These are phyloP conservation scores for Hystrix cristata DNA, from an alignment of 2,113 vertebrate species.

Conservation along the genomic window DNA sequence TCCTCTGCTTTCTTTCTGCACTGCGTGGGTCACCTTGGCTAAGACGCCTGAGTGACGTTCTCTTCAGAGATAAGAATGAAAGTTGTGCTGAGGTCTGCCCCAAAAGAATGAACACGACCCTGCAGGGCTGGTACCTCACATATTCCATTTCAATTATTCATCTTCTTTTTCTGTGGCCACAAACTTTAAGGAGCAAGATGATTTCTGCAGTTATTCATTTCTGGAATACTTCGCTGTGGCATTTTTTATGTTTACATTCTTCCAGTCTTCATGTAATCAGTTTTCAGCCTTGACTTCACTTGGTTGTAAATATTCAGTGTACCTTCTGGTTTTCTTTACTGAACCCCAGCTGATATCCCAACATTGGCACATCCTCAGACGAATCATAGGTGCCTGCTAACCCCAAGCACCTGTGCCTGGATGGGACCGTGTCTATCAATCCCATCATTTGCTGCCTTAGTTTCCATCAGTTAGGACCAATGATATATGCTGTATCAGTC, in stretches of 20 bases:
- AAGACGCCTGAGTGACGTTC: fast-evolving
- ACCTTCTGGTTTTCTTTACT: neutral
- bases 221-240: neutral
- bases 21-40: neutral
- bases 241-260: neutral
- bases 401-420: neutral
- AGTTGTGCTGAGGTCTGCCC: neutral
- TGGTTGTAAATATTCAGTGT: neutral
- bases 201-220: neutral
- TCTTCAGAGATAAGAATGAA: neutral
- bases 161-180: neutral
- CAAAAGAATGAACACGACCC: neutral
- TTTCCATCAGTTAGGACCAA: neutral
- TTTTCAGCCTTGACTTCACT: neutral
- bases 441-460: fast-evolving
- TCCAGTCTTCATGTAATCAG: neutral
- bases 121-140: neutral
- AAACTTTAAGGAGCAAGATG: neutral
- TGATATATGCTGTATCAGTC: neutral
- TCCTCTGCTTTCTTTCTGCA: fast-evolving
- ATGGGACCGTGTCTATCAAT: neutral
- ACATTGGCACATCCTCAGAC: neutral
- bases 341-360: neutral
- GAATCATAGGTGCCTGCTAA: neutral
- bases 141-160: neutral